Evolutionary conservation across 2,888 invertebrate genomes (phyloP), one percentile per base, ranked within the genome.

Genomic region (Ceriagrion tenellum): DNA sequence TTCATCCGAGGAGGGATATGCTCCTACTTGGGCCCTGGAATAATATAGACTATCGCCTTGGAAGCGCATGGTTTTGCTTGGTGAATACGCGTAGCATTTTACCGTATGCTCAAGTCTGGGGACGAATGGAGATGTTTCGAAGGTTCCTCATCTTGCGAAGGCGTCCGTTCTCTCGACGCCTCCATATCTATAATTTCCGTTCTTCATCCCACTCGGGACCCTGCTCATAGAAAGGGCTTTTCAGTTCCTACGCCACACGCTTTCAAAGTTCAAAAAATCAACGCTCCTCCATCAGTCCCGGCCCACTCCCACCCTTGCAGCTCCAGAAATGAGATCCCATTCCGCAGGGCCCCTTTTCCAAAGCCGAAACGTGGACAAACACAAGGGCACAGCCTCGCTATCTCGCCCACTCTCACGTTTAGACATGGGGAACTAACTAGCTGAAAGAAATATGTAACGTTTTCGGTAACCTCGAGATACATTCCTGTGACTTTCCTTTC

Each of bases 301-400:
- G 35, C 81, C 18, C 81, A 35, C 81, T 26, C 30, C 0, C 18
- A 35, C 18, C n/a, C 55, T 2, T 26, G 89, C 55, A n/a, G 47
- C 10, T 47, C 88, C n/a, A 69, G 35, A 69, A 93, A 93, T 93
- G 93, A 69, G 63, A 47, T 93, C 35, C 3, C 63, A 55, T 89
- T 89, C 89, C n/a, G 13, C 13, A 30, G 56, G 56, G 20, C 30
- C 10, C 30, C 81, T 16, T 59, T 59, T 8, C 12, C 35, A 23
- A 40, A 59, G 63, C 59, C 23, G 63, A 35, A 59, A 23, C 91
- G 23, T 20, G 59, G 59, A 26, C 63, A 63, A 63, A 63, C 63
- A 26, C 26, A 89, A 16, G 35, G 30, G 26, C 26, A 0, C 20
- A 2, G 26, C 3, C 69, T 23, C 69, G 69, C 18, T 12, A 26